Percentiles rank a stretch among this genome's conserved stretches.
Evolutionary conservation across 2,888 invertebrate genomes (phyloP).

Genomic region (Archips crataeganus): DNA sequence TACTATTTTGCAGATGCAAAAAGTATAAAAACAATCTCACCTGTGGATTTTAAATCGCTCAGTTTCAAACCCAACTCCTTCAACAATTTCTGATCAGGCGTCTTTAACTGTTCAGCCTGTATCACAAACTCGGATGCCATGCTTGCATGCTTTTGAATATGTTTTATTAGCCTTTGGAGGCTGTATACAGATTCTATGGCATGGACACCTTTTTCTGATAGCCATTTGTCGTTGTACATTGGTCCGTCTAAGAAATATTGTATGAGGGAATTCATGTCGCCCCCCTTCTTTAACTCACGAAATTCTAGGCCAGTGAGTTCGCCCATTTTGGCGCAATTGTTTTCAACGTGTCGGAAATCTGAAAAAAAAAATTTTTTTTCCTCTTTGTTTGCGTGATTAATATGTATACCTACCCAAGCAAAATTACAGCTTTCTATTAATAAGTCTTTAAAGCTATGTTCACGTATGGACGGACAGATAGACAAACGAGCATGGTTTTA

Average conservation of each 20-base stretch:
- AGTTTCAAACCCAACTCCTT: conserved; percentile 59
- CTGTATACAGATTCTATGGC: conserved; percentile 64
- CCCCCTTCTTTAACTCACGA: conserved; percentile 62
- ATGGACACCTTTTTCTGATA: conserved; percentile 59
- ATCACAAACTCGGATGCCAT: conserved; percentile 50
- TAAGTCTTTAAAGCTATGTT: too few relatives aligned
- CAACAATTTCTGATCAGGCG: conserved; percentile 50
- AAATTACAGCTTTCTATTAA: too few relatives aligned
- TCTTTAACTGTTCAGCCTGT: conserved; percentile 50
- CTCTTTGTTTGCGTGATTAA: too few relatives aligned
- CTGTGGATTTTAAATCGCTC: conserved; percentile 40
- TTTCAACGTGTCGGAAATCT: conserved; percentile 67
- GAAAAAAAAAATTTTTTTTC: background rate
- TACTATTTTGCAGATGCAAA: background rate
- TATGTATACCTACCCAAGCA: too few relatives aligned
- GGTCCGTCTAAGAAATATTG: conserved; percentile 69
- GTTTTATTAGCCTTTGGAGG: conserved; percentile 63
- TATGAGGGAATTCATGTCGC: conserved; percentile 67
- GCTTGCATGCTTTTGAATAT: conserved; percentile 60
- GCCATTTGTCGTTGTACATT: conserved; percentile 62
- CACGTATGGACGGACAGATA: too few relatives aligned
- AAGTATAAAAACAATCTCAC: conserved; percentile 44
- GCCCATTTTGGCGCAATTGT: conserved; percentile 64
- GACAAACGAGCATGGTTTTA: too few relatives aligned
- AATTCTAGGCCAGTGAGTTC: conserved; percentile 70